Conservation (phyloP, 2,797 vertebrate genomes). For the Vipera latastei region DNA sequence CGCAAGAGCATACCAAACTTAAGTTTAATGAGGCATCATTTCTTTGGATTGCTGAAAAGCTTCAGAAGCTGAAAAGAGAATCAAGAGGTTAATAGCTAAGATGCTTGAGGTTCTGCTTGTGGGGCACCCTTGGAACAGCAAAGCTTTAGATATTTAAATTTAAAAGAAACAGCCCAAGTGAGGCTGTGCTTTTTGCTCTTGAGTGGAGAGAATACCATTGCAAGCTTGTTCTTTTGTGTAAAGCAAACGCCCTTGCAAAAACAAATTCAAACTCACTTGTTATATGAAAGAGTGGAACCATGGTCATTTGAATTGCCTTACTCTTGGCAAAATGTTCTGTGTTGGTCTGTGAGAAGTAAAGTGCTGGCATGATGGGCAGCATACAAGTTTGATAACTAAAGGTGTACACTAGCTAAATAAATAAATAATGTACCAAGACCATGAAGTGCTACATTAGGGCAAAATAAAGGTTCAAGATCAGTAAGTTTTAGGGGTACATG, state of each 20-base stretch:
- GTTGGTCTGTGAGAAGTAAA: neutral
- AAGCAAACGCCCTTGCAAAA: neutral
- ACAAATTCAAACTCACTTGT: neutral
- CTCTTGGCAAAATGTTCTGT: neutral
- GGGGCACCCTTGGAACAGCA: neutral
- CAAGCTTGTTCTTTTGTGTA: neutral
- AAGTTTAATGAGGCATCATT: slow-evolving; percentile 10
- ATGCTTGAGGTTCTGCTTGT: neutral
- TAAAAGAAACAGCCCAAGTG: neutral
- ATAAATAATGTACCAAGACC: neutral
- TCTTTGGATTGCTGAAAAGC: no score
- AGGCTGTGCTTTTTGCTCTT: neutral
- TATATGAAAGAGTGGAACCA: neutral
- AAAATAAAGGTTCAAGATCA: neutral
- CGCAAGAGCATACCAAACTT: neutral
- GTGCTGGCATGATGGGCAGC: neutral
- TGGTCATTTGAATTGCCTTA: neutral
- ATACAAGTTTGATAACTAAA: neutral
- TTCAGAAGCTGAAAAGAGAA: neutral
- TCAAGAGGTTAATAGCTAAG: slow-evolving; percentile 7
- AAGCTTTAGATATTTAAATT: neutral
- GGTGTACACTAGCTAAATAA: neutral
- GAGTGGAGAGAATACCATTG: neutral
- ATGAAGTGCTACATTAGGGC: neutral
- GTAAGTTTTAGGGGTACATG: neutral